Evolutionary conservation across 2,113 vertebrate species (phyloP), one percentile per base, ranked within the genome.

Genomic region (Bubo scandiacus): DNA sequence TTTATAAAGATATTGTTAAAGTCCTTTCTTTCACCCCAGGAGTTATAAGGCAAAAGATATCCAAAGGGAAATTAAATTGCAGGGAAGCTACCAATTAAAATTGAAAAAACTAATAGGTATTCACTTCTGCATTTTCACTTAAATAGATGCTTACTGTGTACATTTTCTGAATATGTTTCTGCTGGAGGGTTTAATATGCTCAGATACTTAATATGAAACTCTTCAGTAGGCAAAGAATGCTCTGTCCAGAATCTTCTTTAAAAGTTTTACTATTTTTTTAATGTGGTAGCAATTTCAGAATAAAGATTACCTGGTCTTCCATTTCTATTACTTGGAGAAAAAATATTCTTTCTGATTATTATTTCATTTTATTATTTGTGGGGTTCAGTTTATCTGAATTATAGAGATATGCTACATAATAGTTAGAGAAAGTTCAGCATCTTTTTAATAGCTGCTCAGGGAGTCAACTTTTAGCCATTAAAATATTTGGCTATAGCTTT

Each of bases 61-160:
- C 84, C 15, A 4, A 91, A 85, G 80, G 85, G 73, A 96, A 96
- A 92, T 96, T 94, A 85, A 94, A 91, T 96, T 93, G 75, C 62
- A 92, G 62, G 67, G 62, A 88, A 89, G 87, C 67, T 94, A 40
- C 91, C 89, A 95, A 92, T 97, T 96, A 95, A 97, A 96, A 77
- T 6, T 49, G 71, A 80, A 92, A 92, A 67, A 86, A 9, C 59
- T 66, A 93, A 96, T 94, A 91, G 88, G 54, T 90, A 82, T 85
- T 95, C 92, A 66, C 32, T 70, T 84, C 92, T 94, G 80, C 78
- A 68, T 95, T 92, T 97, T 81, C 90, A 34, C 83, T 88, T 81
- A 92, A 90, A 94, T 93, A 95, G 91, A 88, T 93, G 72, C 91
- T 91, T 77, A 32, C 85, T 86, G 90, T 86, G 75, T 96, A 73